Percentiles rank a stretch among this genome's conserved stretches.
These are phyloP conservation scores for Himalopsyche japonica DNA, from an alignment of 2,888 invertebrate species.

Conservation along the genomic window DNA sequence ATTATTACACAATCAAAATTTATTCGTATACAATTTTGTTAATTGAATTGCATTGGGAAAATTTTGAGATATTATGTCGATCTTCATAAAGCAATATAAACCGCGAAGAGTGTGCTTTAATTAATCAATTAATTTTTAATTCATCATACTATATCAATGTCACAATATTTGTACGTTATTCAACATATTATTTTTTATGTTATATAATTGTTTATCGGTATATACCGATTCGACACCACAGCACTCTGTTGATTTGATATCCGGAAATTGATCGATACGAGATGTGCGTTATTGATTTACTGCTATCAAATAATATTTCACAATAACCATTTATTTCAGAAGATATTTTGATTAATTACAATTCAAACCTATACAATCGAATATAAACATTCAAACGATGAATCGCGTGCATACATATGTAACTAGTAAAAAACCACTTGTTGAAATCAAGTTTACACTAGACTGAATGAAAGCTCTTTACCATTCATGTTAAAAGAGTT, in stretches of 20 bases:
- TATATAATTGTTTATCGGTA: too few relatives aligned
- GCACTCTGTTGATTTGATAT: constrained; percentile 2
- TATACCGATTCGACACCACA: not conserved
- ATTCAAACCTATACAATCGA: not conserved
- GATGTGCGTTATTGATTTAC: not conserved
- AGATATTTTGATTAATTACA: constrained; percentile 16
- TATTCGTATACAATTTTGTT: too few relatives aligned
- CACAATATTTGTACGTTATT: too few relatives aligned
- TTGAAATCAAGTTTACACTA: not conserved
- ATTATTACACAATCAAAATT: too few relatives aligned
- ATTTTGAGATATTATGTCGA: too few relatives aligned
- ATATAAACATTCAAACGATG: not conserved
- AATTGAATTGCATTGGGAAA: too few relatives aligned
- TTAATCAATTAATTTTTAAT: too few relatives aligned
- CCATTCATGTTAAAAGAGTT: too few relatives aligned
- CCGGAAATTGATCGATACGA: not conserved
- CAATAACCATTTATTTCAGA: constrained; percentile 16
- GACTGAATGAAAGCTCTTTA: not conserved
- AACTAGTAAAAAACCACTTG: not conserved
- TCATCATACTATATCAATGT: too few relatives aligned
- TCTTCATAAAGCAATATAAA: too few relatives aligned
- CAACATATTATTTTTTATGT: too few relatives aligned
- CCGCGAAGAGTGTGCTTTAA: too few relatives aligned
- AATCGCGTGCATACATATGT: not conserved
- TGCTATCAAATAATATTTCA: constrained; percentile 6